Evolutionary conservation across 35 echinoderm and acorn worm genomes (phyloP), one percentile per base, ranked within the genome.

Genomic region (Diadema setosum): DNA sequence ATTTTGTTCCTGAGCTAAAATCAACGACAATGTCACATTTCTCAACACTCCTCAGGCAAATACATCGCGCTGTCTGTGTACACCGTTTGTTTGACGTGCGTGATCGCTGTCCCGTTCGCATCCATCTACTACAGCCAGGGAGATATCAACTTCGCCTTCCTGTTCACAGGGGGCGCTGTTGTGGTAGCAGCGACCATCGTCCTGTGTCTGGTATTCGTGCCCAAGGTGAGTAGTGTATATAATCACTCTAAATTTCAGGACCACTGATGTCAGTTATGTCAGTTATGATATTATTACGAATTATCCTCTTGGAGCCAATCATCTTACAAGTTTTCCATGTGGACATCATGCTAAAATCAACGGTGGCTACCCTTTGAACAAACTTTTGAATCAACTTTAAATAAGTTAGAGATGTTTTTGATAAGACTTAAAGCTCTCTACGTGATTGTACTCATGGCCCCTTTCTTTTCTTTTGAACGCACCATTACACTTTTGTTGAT

Each of bases 11-110:
- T 65, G 2, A 26, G 17, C 20, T 65, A 32, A 9, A 26, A 6
- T 14, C 61, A 65, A 32, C 61, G 1, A 29, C n/a, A 11, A 1
- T 30, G 9, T 32, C 60, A 65, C 35, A 2, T 64, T 18, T 40
- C 57, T 58, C 49, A 0, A 7, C 12, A 9, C 8, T 52, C 43
- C 25, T 14, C 23, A 85, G 83, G 83, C 27, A 85, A 85, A 64
- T 60, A 85, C 56, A 85, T 85, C 12, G 83, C 83, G 5, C 56
- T 85, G 17, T 85, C 83, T 8, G 83, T 85, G 30, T 85, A 85
- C 34, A 26, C 83, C 15, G 83, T 85, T 5, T 56, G 83, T 7
- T 14, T 85, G 55, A 85, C 82, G 16, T 84, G 82, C 82, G 82
- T 84, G 5, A 31, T 84, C 48, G 42, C 82, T 5, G 82, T 84